Evolutionary conservation across 2,113 vertebrate genomes (phyloP).

Genomic region (Phasianus colchicus): DNA sequence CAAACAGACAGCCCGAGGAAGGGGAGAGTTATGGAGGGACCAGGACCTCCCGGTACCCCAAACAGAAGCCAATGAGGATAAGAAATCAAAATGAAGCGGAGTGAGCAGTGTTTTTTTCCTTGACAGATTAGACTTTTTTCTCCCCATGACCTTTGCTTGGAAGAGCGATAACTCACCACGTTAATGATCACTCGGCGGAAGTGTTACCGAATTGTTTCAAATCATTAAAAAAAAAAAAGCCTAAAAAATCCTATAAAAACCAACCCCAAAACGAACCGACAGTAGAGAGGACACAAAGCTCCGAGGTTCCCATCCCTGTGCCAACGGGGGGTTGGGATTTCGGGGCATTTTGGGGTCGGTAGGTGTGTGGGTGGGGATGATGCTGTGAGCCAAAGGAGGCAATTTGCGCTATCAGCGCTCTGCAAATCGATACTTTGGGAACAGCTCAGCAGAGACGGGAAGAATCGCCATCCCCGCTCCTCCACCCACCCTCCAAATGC

Average conservation of each 20-base stretch:
- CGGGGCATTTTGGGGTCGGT: neutral
- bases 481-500: constrained; percentile 2
- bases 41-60: constrained; percentile 1
- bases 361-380: neutral
- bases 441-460: neutral
- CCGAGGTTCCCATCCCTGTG: neutral
- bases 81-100: constrained; percentile 47
- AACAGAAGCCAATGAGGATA: constrained; percentile 34
- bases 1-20: neutral
- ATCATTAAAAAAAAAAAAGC: constrained; percentile 55
- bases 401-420: neutral
- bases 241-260: neutral
- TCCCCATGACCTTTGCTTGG: constrained; percentile 83
- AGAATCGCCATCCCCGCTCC: neutral
- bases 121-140: constrained; percentile 82
- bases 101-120: constrained; percentile 48
- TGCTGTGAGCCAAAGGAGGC: neutral
- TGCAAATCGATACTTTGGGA: constrained; percentile 57
- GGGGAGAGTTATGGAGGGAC: neutral
- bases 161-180: constrained; percentile 83
- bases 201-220: constrained; percentile 66
- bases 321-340: neutral
- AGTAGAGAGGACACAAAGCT: neutral
- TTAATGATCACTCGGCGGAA: constrained; percentile 85
- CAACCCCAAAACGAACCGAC: constrained; percentile 34